phyloP scores from a whole-genome alignment of 1,140 invertebrate genomes.

The Lepidurus couesii region DNA sequence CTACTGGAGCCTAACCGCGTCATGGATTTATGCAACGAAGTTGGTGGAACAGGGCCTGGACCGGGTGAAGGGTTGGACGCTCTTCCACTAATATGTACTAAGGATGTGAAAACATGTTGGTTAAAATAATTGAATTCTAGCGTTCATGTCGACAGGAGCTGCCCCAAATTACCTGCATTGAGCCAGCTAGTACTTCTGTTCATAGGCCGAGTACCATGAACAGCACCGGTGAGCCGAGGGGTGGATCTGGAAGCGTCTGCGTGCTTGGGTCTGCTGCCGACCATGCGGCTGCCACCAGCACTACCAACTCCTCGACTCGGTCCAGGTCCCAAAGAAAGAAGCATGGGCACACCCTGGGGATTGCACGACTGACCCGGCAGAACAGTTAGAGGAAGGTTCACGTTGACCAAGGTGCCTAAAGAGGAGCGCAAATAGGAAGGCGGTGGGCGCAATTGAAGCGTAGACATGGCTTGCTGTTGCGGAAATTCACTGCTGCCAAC shows the following conservation, averaged over 20 bases:
- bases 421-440: conserved; percentile 9
- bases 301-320: conserved; percentile 22
- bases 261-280: conserved; percentile 56
- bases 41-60: background rate
- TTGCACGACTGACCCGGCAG: conserved; percentile 34
- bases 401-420: conserved; percentile 11
- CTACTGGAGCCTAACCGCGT: conserved; percentile 68
- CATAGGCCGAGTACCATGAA: conserved; percentile 41
- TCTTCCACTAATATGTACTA: background rate
- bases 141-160: conserved; percentile 20
- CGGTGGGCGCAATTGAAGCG: background rate
- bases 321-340: conserved; percentile 23
- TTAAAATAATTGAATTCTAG: background rate
- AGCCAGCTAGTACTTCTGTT: conserved; percentile 63
- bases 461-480: background rate
- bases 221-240: conserved; percentile 20
- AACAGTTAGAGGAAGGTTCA: conserved; percentile 24
- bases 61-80: background rate
- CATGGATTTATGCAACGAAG: conserved; percentile 64
- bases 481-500: background rate
- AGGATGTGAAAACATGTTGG: background rate
- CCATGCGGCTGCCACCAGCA: conserved; percentile 33
- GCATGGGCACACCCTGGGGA: conserved; percentile 39
- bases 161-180: conserved; percentile 51
- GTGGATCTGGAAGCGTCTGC: conserved; percentile 47